phyloP scores from a whole-genome alignment of 2,797 vertebrate genomes.

The Gymnocypris eckloni region DNA sequence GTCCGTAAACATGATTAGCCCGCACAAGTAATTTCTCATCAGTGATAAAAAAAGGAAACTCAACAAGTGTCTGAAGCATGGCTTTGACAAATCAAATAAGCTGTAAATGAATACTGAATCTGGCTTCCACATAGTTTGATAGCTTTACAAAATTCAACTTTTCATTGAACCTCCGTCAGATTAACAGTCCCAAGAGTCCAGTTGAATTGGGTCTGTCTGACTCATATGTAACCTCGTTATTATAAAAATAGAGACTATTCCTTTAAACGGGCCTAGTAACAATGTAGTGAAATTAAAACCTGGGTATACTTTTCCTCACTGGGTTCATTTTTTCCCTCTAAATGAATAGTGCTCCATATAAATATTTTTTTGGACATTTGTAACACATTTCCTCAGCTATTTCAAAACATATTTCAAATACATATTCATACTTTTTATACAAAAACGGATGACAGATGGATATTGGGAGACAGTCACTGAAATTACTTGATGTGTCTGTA shows the following conservation, averaged over 20 bases:
- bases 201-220: conserved; percentile 63
- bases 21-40: conserved; percentile 45
- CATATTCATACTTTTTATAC: conserved; percentile 74
- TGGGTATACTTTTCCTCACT: conserved; percentile 71
- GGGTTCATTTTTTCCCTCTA: conserved; percentile 57
- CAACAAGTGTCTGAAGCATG: conserved; percentile 40
- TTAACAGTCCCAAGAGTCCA: conserved; percentile 68
- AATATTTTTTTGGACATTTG: conserved; percentile 76
- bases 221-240: conserved; percentile 65
- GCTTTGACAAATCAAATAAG: conserved; percentile 55
- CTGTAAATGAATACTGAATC: conserved; percentile 40
- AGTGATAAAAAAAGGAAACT: conserved; percentile 39
- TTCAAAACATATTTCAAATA: conserved; percentile 78
- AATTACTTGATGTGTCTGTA: conserved; percentile 72
- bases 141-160: conserved; percentile 38
- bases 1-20: conserved; percentile 45
- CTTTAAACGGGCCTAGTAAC: conserved; percentile 77
- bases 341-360: conserved; percentile 75
- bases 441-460: conserved; percentile 74
- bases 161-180: conserved; percentile 57
- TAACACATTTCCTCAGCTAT: conserved; percentile 79
- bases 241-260: conserved; percentile 48
- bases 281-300: conserved; percentile 70
- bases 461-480: conserved; percentile 74
- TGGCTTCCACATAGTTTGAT: conserved; percentile 47